Evolutionary conservation across 92 coral and sea anemone species (phyloP).

Genomic region (Epizoanthus scotinus): DNA sequence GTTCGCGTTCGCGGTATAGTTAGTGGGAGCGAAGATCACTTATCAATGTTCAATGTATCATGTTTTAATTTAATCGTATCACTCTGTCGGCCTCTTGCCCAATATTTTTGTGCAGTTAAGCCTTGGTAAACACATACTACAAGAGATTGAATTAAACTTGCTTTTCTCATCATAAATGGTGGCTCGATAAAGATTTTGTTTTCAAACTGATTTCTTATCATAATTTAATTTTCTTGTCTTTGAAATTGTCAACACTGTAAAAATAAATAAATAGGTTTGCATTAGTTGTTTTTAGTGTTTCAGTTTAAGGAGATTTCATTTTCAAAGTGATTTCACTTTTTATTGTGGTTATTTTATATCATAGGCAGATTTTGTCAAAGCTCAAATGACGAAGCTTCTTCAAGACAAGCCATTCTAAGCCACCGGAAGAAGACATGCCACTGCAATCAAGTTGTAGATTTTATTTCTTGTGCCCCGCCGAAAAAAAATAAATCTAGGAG

Average conservation of each 20-base stretch:
- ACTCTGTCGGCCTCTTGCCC: slow-evolving; percentile 15
- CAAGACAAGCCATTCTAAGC: neutral
- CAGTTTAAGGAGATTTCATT: neutral
- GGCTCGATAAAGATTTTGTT: slow-evolving; percentile 27
- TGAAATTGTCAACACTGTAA: slow-evolving; percentile 3
- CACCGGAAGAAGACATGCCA: slow-evolving; percentile 9
- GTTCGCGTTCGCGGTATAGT: neutral
- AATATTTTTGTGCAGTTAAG: slow-evolving; percentile 23
- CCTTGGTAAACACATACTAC: slow-evolving; percentile 27
- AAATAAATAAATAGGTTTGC: slow-evolving; percentile 10
- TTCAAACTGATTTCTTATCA: slow-evolving; percentile 26
- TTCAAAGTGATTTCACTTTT: neutral
- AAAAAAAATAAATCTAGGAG: neutral
- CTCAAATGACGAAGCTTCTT: neutral
- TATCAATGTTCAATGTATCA: slow-evolving; percentile 9
- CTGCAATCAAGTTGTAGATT: neutral
- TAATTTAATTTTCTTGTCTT: slow-evolving; percentile 25
- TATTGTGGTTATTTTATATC: neutral
- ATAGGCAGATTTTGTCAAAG: neutral
- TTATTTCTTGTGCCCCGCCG: neutral
- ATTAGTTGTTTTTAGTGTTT: neutral
- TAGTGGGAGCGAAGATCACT: neutral
- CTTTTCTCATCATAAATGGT: slow-evolving; percentile 31
- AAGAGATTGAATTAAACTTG: slow-evolving; percentile 34
- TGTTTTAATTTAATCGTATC: slow-evolving; percentile 25